Percentiles rank a stretch among this genome's conserved stretches.
Conservation (phyloP, 2,797 vertebrate species). For the Pachyuromys duprasi region DNA sequence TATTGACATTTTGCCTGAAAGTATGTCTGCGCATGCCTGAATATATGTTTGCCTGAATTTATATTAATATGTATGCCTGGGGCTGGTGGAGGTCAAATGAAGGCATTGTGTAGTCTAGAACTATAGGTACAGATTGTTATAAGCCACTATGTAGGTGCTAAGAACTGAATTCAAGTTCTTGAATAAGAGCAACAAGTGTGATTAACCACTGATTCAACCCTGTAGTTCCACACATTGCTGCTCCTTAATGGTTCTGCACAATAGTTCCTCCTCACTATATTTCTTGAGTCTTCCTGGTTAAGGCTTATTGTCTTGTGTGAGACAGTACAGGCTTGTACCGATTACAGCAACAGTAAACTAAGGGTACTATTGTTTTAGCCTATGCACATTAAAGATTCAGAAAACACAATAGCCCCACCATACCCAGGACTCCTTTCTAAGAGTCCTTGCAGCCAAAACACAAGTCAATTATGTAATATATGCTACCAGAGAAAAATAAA, state of each 20-base stretch:
- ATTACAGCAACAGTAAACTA: neutral
- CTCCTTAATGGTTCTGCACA: neutral
- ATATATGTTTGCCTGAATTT: neutral
- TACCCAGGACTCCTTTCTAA: neutral
- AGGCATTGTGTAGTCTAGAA: too few species aligned
- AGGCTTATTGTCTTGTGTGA: neutral
- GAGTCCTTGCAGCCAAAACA: neutral
- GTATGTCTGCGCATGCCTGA: too few species aligned
- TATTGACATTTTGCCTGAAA: neutral
- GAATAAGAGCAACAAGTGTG: neutral
- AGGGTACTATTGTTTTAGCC: conserved; percentile 1
- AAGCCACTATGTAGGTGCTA: neutral
- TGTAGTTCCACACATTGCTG: neutral
- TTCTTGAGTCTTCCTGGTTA: neutral
- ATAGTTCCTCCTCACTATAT: neutral
- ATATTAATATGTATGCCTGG: neutral
- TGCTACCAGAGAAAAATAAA: conserved; percentile 8
- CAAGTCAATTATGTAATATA: conserved; percentile 51
- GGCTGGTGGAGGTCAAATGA: neutral
- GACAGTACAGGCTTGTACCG: neutral
- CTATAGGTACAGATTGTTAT: neutral
- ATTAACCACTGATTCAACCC: neutral
- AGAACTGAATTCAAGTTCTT: neutral
- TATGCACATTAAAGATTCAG: neutral
- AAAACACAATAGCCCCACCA: neutral